Percentiles rank a stretch among this genome's conserved stretches.
Conservation (phyloP, 2,888 invertebrate species). For the Chrysopilus asiliformis region DNA sequence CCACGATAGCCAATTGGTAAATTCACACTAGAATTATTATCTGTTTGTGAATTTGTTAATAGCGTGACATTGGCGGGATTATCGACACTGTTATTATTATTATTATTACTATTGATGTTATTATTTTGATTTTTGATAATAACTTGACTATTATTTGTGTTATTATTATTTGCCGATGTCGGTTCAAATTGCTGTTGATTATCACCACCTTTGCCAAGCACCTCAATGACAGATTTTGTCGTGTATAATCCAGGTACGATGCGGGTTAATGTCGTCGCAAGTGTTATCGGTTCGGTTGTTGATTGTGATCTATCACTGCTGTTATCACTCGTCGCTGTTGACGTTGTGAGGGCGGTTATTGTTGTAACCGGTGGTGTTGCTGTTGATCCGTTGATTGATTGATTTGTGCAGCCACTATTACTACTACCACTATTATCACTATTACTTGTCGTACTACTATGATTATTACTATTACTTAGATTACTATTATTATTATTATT, state of each 20-base stretch:
- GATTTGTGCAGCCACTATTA: background rate
- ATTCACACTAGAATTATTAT: conserved; percentile 14
- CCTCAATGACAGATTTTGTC: conserved; percentile 6
- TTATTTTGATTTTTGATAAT: conserved; percentile 1
- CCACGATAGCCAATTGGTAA: conserved; percentile 30
- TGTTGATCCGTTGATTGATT: background rate
- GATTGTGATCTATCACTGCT: conserved; percentile 9
- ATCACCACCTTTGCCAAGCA: too few species aligned
- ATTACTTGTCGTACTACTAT: conserved; percentile 16
- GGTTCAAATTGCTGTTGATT: too few species aligned
- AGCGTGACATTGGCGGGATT: conserved; percentile 13
- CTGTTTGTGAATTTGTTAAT: conserved; percentile 9
- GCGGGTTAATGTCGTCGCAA: conserved; percentile 1
- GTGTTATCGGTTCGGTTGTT: background rate
- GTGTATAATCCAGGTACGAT: conserved; percentile 4
- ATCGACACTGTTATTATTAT: conserved; percentile 11
- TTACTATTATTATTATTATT: conserved; percentile 12
- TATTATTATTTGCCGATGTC: background rate
- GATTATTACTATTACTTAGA: conserved; percentile 12
- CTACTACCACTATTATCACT: conserved; percentile 14
- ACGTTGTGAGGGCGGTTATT: background rate
- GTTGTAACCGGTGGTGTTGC: background rate
- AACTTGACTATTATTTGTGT: background rate
- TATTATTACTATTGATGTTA: conserved; percentile 4
- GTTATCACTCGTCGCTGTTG: too few species aligned